Percentiles rank a stretch among this genome's conserved stretches.
phyloP scores from a whole-genome alignment of 2,888 invertebrate species.

The Cartodere bifasciata region DNA sequence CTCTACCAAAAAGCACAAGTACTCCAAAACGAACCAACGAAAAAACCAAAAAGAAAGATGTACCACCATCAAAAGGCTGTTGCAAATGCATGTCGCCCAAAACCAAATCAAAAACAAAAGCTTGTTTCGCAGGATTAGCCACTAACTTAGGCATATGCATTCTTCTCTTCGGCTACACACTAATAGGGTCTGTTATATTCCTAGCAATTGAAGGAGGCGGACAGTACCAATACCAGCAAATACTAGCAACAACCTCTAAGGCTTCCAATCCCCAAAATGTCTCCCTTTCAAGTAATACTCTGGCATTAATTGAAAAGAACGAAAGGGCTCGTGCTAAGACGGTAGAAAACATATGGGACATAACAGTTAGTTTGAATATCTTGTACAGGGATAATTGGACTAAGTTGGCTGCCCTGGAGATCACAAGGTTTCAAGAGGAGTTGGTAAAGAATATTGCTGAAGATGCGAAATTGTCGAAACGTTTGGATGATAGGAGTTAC shows the following conservation, averaged over 20 bases:
- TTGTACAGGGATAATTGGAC: constrained; percentile 46
- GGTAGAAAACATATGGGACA: constrained; percentile 84
- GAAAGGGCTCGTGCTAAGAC: constrained; percentile 53
- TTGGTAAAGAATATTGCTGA: constrained; percentile 66
- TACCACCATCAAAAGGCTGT: constrained; percentile 20
- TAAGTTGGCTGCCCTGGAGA: constrained; percentile 61
- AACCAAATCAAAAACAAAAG: constrained; percentile 29
- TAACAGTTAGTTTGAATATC: constrained; percentile 77
- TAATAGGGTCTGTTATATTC: constrained; percentile 66
- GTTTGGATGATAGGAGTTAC: constrained; percentile 29
- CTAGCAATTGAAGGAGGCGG: constrained; percentile 67
- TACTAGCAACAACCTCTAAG: constrained; percentile 41
- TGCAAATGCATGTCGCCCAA: constrained; percentile 29
- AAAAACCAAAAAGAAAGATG: constrained; percentile 33
- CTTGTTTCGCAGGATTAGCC: constrained; percentile 59
- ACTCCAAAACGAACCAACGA: constrained; percentile 31
- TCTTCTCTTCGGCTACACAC: constrained; percentile 67
- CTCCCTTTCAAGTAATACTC: constrained; percentile 22
- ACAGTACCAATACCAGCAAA: constrained; percentile 42
- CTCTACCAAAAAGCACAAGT: constrained; percentile 29
- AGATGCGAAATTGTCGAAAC: constrained; percentile 44
- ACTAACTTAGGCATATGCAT: constrained; percentile 73
- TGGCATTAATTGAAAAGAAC: constrained; percentile 33
- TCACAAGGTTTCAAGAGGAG: constrained; percentile 64
- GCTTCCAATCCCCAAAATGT: constrained; percentile 26